Evolutionary conservation across 2,888 invertebrate genomes (phyloP).

Genomic region (Melanchra persicariae): DNA sequence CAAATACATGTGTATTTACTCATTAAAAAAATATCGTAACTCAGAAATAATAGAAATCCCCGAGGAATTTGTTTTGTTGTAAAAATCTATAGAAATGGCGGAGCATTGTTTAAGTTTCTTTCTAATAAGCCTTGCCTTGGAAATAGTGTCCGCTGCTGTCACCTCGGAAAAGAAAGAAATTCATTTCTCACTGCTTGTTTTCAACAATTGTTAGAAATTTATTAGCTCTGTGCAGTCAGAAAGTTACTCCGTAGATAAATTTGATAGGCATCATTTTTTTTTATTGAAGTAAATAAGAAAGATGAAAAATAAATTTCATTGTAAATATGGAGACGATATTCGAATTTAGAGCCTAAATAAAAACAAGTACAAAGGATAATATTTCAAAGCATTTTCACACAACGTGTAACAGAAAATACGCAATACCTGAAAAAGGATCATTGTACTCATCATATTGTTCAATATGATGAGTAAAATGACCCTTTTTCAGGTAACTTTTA

Average conservation of each 20-base stretch:
- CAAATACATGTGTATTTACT: not conserved
- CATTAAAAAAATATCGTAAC: not conserved
- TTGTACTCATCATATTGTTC: too few species aligned
- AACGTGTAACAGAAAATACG: too few species aligned
- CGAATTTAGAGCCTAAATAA: too few species aligned
- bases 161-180: conserved; percentile 15
- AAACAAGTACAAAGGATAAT: too few species aligned
- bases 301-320: not conserved
- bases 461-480: too few species aligned
- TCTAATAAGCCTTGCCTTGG: conserved; percentile 11
- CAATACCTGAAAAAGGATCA: too few species aligned
- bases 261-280: not conserved
- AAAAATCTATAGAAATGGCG: conserved; percentile 1
- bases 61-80: not conserved
- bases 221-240: not conserved
- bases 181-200: not conserved
- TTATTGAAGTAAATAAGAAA: not conserved
- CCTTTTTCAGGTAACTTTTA: too few species aligned
- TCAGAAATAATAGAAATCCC: not conserved
- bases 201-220: not conserved
- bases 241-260: too few species aligned
- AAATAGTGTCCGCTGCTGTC: conserved; percentile 2
- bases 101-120: conserved; percentile 10
- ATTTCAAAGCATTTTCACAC: too few species aligned
- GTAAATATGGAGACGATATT: too few species aligned